Conservation (phyloP, 2,888 invertebrate species). For the Phaedon cochleariae region DNA sequence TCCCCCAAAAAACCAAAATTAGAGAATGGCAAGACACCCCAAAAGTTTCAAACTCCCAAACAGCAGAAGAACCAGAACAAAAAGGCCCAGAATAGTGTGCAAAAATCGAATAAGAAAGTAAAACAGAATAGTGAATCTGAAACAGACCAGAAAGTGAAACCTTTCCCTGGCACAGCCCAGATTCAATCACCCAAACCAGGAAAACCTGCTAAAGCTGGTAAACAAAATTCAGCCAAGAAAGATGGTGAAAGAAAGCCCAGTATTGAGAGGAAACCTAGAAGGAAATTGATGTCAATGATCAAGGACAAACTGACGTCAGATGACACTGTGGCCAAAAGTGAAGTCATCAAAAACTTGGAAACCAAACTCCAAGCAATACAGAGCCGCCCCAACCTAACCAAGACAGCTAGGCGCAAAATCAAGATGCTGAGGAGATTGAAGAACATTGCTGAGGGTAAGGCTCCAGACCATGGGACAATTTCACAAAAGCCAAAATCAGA, state of each 20-base stretch:
- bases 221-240: neutral
- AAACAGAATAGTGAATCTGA: conserved; percentile 13
- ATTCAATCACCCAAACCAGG: conserved; percentile 8
- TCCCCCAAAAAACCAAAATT: conserved; percentile 26
- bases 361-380: conserved; percentile 21
- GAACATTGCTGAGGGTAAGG: conserved; percentile 20
- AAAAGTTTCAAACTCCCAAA: conserved; percentile 18
- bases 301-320: conserved; percentile 11
- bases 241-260: neutral
- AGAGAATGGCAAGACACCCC: conserved; percentile 19
- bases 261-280: conserved; percentile 9
- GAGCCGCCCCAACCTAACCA: conserved; percentile 16
- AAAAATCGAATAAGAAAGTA: conserved; percentile 6
- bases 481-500: neutral
- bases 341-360: conserved; percentile 17
- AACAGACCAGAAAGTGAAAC: neutral
- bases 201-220: neutral
- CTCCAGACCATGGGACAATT: no score
- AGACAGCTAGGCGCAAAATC: conserved; percentile 24
- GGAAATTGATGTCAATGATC: neutral
- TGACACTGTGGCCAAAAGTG: conserved; percentile 1
- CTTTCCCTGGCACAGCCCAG: conserved; percentile 23
- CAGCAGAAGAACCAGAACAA: conserved; percentile 13
- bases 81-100: conserved; percentile 7
- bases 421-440: conserved; percentile 21